These are phyloP conservation scores for Dendrolimus houi DNA, from an alignment of 2,888 invertebrate genomes.

Conservation along the genomic window DNA sequence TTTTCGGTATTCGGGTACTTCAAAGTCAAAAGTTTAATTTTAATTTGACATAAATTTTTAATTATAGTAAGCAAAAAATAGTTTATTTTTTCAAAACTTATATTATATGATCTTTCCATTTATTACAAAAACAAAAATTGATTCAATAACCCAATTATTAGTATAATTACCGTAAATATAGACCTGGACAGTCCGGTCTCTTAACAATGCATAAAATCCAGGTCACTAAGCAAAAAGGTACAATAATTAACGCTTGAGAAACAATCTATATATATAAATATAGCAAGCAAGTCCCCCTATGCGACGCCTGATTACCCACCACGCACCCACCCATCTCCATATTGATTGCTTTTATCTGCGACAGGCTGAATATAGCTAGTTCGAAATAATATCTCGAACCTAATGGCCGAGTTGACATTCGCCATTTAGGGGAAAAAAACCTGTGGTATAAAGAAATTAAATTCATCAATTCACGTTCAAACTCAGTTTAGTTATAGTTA, in stretches of 20 bases:
- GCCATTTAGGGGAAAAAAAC: conserved; percentile 14
- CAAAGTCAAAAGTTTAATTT: too few relatives aligned
- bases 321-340: conserved; percentile 38
- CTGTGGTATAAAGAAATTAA: conserved; percentile 8
- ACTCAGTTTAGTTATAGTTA: conserved; percentile 2
- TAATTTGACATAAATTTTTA: too few relatives aligned
- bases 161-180: too few relatives aligned
- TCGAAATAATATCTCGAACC: conserved; percentile 56
- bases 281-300: conserved; percentile 29
- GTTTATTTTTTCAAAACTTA: too few relatives aligned
- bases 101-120: too few relatives aligned
- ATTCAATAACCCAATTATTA: too few relatives aligned
- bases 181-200: too few relatives aligned
- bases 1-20: too few relatives aligned
- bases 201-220: conserved; percentile 8
- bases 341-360: conserved; percentile 62
- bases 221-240: conserved; percentile 19
- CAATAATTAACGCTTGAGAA: conserved; percentile 18
- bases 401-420: conserved; percentile 45
- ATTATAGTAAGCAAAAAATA: too few relatives aligned
- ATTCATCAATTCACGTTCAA: conserved; percentile 11
- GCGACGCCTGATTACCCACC: conserved; percentile 49
- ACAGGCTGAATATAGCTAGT: conserved; percentile 45
- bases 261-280: conserved; percentile 36
- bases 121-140: too few relatives aligned